Percentiles rank a stretch among this genome's conserved stretches.
These are phyloP conservation scores for Cantharis lateralis DNA, from an alignment of 2,888 invertebrate genomes.

Conservation along the genomic window DNA sequence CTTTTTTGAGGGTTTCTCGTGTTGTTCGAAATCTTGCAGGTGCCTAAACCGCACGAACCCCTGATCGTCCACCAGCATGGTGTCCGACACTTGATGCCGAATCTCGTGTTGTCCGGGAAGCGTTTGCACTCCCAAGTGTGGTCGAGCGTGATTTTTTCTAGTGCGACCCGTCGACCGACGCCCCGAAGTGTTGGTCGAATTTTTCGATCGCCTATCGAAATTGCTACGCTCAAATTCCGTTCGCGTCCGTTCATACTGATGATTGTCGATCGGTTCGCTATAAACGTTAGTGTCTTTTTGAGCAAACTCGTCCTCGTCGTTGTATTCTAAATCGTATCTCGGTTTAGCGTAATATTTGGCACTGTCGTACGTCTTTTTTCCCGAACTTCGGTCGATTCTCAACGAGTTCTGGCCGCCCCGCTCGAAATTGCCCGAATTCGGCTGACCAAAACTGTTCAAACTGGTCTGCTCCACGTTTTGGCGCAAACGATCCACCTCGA, in stretches of 20 bases:
- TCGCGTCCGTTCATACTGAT: constrained; percentile 52
- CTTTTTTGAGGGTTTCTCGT: constrained; percentile 47
- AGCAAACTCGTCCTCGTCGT: constrained; percentile 46
- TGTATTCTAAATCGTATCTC: constrained; percentile 50
- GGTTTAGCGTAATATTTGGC: constrained; percentile 53
- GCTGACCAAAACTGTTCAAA: constrained; percentile 47
- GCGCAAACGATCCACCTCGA: constrained; percentile 55
- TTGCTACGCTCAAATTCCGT: constrained; percentile 67
- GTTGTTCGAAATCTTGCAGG: constrained; percentile 42
- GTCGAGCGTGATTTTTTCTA: constrained; percentile 57
- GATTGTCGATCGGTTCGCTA: constrained; percentile 52
- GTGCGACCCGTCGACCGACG: constrained; percentile 52
- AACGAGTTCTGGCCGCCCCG: constrained; percentile 46
- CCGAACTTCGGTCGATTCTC: constrained; percentile 46
- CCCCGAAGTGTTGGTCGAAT: constrained; percentile 54
- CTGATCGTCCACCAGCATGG: constrained; percentile 90
- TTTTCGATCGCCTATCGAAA: constrained; percentile 55
- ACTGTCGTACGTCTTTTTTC: constrained; percentile 48
- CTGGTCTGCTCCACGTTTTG: constrained; percentile 56
- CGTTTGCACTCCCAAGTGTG: constrained; percentile 62
- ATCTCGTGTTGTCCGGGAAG: constrained; percentile 60
- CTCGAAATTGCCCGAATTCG: constrained; percentile 48
- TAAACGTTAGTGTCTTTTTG: constrained; percentile 61
- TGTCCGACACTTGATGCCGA: constrained; percentile 62
- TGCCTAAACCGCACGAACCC: constrained; percentile 86